Conservation (phyloP, 2,113 vertebrate species). For the Fulica atra region DNA sequence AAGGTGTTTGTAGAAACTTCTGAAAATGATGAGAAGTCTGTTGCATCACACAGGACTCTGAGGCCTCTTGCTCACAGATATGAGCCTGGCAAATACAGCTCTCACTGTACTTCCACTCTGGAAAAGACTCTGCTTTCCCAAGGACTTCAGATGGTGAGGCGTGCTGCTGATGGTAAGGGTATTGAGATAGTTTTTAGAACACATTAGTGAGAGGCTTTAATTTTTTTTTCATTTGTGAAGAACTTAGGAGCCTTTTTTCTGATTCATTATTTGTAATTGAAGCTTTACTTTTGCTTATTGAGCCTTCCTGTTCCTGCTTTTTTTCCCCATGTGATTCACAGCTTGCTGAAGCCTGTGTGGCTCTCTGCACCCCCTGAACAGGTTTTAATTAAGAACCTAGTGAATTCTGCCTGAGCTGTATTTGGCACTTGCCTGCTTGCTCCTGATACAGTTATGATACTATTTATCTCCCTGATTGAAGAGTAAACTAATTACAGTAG, state of each 20-base stretch:
- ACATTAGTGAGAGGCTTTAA: neutral
- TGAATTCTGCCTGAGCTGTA: constrained; percentile 2
- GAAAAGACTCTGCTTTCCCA: neutral
- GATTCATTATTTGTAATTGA: neutral
- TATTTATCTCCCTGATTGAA: neutral
- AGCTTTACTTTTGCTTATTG: neutral
- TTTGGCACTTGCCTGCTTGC: constrained; percentile 27
- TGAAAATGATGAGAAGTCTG: fast-evolving
- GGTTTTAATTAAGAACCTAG: constrained; percentile 4
- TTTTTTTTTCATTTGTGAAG: neutral
- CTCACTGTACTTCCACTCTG: neutral
- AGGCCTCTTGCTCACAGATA: neutral
- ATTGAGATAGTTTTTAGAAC: neutral
- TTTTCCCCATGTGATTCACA: neutral
- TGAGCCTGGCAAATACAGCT: neutral
- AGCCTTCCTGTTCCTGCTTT: neutral
- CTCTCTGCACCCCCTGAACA: neutral
- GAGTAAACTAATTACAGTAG: neutral
- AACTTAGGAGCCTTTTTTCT: neutral
- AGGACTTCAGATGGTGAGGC: neutral
- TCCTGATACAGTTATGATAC: neutral
- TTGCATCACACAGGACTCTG: neutral
- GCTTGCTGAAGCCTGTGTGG: neutral
- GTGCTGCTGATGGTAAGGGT: neutral
- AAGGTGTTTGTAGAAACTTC: neutral